These are phyloP conservation scores for Panagrolaimus sp. DNA, from an alignment of 1,140 invertebrate genomes.

Conservation along the genomic window DNA sequence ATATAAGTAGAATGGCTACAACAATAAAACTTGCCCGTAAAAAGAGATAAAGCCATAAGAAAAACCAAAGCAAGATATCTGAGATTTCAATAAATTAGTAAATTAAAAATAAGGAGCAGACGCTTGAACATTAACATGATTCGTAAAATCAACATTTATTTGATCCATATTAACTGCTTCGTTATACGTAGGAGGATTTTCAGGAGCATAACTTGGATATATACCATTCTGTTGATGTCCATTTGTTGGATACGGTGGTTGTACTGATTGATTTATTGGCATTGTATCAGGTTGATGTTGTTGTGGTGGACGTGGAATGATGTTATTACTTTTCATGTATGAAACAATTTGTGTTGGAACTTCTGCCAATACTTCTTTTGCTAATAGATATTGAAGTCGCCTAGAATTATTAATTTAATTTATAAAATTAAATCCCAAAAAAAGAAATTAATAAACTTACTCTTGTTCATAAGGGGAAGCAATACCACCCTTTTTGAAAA, in stretches of 20 bases:
- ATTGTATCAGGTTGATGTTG: neutral
- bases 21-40: too few relatives aligned
- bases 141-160: too few relatives aligned
- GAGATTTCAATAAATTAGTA: too few relatives aligned
- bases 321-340: slow-evolving; percentile 32
- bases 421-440: too few relatives aligned
- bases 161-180: neutral
- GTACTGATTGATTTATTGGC: neutral
- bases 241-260: neutral
- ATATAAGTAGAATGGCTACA: too few relatives aligned
- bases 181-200: neutral
- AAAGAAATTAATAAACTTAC: too few relatives aligned
- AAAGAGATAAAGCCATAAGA: too few relatives aligned
- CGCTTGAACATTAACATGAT: too few relatives aligned
- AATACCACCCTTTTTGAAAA: slow-evolving; percentile 29
- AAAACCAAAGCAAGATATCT: too few relatives aligned
- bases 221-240: neutral
- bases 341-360: slow-evolving; percentile 39
- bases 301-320: slow-evolving; percentile 6
- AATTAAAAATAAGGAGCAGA: too few relatives aligned
- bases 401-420: too few relatives aligned
- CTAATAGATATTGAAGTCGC: slow-evolving; percentile 26
- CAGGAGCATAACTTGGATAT: neutral
- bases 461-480: slow-evolving; percentile 17
- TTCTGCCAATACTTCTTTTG: slow-evolving; percentile 41